Conservation (phyloP, 2,113 vertebrate genomes). For the Dissostichus mawsoni region DNA sequence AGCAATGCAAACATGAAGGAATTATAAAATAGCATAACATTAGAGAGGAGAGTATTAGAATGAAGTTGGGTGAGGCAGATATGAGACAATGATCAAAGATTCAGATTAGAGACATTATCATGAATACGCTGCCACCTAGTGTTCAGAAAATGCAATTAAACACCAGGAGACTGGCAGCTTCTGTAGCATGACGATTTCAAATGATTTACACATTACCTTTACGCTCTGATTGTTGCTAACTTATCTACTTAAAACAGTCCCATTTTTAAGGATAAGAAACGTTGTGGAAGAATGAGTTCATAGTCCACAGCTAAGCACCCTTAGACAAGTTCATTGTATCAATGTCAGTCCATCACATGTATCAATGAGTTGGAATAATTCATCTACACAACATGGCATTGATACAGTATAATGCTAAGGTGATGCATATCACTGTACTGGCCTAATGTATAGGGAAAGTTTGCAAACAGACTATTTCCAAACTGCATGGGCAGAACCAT, state of each 20-base stretch:
- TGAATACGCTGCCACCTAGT: slow-evolving; percentile 61
- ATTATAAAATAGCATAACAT: background rate
- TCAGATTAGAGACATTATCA: background rate
- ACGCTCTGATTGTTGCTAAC: background rate
- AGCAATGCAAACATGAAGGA: background rate
- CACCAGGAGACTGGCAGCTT: slow-evolving; percentile 5
- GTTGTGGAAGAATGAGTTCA: background rate
- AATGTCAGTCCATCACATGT: too few relatives aligned
- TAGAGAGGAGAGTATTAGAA: background rate
- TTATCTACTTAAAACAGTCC: background rate
- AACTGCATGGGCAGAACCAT: background rate
- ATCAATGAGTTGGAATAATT: background rate
- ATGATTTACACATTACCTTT: background rate
- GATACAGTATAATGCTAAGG: too few relatives aligned
- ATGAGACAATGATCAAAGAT: too few relatives aligned
- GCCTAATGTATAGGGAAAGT: background rate
- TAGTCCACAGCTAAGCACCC: background rate
- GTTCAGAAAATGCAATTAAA: slow-evolving; percentile 37
- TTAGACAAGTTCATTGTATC: too few relatives aligned
- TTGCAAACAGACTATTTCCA: background rate
- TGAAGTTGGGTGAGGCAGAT: background rate
- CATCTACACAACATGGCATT: background rate
- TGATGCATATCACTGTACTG: background rate
- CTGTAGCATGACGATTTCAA: background rate
- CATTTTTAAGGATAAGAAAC: background rate